Evolutionary conservation across 2,113 vertebrate species (phyloP), one percentile per base, ranked within the genome.

Genomic region (Cyprinodon brontotheroides): DNA sequence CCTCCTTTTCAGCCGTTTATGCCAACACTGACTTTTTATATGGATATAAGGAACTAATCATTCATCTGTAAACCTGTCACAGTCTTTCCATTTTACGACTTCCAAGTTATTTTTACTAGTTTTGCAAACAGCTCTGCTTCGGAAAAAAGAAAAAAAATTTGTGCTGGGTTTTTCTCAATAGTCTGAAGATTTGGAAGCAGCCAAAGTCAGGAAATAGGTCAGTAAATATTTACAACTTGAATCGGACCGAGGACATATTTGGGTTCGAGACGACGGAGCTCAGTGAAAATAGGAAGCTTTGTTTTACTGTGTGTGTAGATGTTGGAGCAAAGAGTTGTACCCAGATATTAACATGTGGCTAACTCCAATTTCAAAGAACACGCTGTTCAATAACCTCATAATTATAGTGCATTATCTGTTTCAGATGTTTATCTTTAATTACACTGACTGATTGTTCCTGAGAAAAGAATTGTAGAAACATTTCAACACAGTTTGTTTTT

Each of bases 171-270:
- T 57, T 9, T 57, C 8, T 20, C 20, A 57, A 57, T n/a, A 57
- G 50, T 57, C 50, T 57, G 50, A 57, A 9, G 50, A 57, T 0
- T n/a, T 57, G 50, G 50, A 20, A 20, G 29, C 17, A n/a, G 17
- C 50, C 50, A 17, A 17, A 61, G 40, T 60, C 59, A 22, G 57
- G 66, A 74, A 76, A 81, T 70, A 62, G 41, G 76, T 50, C 74
- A 73, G 61, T 83, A 83, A 85, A 86, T 88, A 90, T 84, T 87
- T 87, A 85, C 76, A 57, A 11, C 39, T 57, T 59, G 53, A 80
- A 80, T 82, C 66, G 73, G 60, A 63, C 70, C 77, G 70, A 80
- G 74, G 63, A 68, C 74, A 45, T 4, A 17, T 59, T 61, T 4
- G 68, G 43, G 63, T 77, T 67, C 83, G 68, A 50, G 75, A 43